A percentile compares a stretch with the other conserved stretches of the same genome.
These are phyloP conservation scores for Corythaeola cristata DNA, from an alignment of 2,113 vertebrate species.

Conservation along the genomic window DNA sequence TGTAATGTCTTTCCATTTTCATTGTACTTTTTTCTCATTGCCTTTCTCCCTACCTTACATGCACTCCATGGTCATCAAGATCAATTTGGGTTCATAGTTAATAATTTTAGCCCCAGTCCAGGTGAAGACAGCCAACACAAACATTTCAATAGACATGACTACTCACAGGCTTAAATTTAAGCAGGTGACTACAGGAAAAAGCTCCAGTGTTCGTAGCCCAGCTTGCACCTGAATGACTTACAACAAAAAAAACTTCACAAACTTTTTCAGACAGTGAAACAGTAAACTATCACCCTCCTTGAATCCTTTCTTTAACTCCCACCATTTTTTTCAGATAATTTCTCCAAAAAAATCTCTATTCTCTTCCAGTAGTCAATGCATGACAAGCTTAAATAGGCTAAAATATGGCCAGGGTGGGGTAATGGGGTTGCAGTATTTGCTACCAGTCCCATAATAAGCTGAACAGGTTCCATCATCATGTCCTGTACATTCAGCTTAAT, in stretches of 20 bases:
- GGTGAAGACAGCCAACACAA: neutral
- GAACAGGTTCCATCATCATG: slow-evolving; percentile 10
- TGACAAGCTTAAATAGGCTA: neutral
- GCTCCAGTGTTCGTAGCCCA: neutral
- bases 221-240: neutral
- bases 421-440: neutral
- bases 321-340: neutral
- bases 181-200: neutral
- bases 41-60: neutral
- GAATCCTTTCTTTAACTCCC: neutral
- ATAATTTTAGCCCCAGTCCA: neutral
- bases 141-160: neutral
- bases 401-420: neutral
- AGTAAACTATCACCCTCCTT: neutral
- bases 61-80: neutral
- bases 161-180: neutral
- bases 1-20: neutral
- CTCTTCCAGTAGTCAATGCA: neutral
- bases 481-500: neutral
- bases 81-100: neutral
- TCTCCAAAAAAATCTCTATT: neutral
- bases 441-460: neutral
- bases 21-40: neutral
- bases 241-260: neutral
- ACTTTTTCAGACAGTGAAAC: neutral